Evolutionary conservation across 2,797 vertebrate genomes (phyloP).

Genomic region (Enteromius paludinosus): DNA sequence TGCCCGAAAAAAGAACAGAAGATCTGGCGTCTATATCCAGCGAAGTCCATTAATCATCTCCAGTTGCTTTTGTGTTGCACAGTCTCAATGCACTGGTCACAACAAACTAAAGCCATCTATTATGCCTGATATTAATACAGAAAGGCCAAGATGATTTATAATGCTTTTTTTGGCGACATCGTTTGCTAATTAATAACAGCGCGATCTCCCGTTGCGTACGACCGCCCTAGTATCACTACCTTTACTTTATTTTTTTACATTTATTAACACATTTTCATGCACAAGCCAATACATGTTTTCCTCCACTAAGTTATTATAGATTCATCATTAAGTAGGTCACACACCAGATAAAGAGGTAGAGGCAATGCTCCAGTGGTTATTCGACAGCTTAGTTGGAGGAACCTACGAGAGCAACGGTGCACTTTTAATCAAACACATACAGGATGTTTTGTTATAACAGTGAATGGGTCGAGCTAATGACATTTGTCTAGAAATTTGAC

Average conservation of each 20-base stretch:
- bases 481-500: conserved; percentile 57
- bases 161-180: conserved; percentile 43
- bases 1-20: conserved; percentile 34
- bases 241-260: conserved; percentile 15
- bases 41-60: conserved; percentile 53
- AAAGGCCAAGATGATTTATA: conserved; percentile 55
- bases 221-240: conserved; percentile 31
- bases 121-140: conserved; percentile 50
- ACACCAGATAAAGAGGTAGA: conserved; percentile 47
- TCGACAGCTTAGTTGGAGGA: conserved; percentile 28
- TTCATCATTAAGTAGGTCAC: conserved; percentile 58
- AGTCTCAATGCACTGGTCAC: conserved; percentile 48
- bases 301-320: conserved; percentile 45
- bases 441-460: conserved; percentile 49
- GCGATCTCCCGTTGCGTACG: conserved; percentile 23
- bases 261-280: conserved; percentile 37
- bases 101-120: conserved; percentile 52
- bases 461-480: conserved; percentile 54
- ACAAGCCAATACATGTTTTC: conserved; percentile 43
- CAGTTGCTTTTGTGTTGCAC: conserved; percentile 46
- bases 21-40: conserved; percentile 49
- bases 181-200: conserved; percentile 55
- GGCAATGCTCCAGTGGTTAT: conserved; percentile 30
- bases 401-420: conserved; percentile 45
- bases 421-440: conserved; percentile 52